Evolutionary conservation across 2,113 vertebrate species (phyloP).

Genomic region (Ibidorhyncha struthersii): DNA sequence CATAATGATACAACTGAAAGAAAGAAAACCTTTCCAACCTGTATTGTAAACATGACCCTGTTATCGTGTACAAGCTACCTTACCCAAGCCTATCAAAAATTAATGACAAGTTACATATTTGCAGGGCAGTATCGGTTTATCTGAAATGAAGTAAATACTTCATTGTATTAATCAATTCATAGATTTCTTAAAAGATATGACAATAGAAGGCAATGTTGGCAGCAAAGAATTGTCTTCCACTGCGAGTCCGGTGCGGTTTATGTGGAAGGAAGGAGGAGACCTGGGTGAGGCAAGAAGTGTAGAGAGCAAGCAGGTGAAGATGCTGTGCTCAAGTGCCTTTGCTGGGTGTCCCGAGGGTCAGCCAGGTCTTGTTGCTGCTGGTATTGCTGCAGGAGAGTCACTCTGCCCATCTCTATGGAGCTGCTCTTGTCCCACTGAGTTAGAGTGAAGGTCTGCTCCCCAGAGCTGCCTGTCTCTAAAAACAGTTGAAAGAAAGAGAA

Average conservation of each 20-base stretch:
- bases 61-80: not conserved
- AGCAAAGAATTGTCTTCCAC: not conserved
- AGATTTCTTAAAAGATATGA: not conserved
- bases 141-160: constrained; percentile 13
- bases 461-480: not conserved
- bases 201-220: not conserved
- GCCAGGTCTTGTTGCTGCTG: not conserved
- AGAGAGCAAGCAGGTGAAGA: not conserved
- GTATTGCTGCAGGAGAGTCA: not conserved
- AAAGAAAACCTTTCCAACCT: not conserved
- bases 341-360: not conserved
- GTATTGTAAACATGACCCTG: not conserved
- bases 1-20: not conserved
- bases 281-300: not conserved
- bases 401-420: not conserved
- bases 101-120: constrained; percentile 1
- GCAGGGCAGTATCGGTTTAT: not conserved
- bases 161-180: not conserved
- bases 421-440: not conserved
- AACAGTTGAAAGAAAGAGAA: constrained; percentile 8
- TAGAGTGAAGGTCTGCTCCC: not conserved
- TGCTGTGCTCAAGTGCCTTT: not conserved
- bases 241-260: accelerated
- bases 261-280: not conserved
- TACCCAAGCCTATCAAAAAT: not conserved